Evolutionary conservation across 2,888 invertebrate genomes (phyloP).

Genomic region (Pandemis heparana): DNA sequence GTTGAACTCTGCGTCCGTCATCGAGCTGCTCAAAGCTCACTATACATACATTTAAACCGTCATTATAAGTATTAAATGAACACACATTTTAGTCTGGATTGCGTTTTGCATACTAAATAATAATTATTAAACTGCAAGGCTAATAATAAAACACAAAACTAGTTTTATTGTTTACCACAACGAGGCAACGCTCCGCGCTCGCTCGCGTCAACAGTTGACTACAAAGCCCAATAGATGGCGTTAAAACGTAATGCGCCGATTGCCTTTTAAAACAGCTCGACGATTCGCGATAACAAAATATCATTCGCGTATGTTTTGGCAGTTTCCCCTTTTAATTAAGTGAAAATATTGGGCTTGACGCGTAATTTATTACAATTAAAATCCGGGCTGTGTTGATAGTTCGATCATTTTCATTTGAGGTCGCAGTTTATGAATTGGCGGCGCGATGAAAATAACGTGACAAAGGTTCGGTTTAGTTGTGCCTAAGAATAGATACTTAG

Average conservation of each 20-base stretch:
- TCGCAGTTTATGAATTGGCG: not conserved
- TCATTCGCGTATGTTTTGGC: conserved; percentile 67
- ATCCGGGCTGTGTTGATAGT: conserved; percentile 27
- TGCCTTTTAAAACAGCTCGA: conserved; percentile 52
- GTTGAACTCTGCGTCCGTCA: not conserved
- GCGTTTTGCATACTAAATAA: not conserved
- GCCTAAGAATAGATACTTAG: too few relatives aligned
- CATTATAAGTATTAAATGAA: not conserved
- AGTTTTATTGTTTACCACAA: not conserved
- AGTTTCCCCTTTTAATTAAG: conserved; percentile 74
- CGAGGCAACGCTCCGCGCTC: not conserved
- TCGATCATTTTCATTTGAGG: conserved; percentile 4
- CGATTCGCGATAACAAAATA: conserved; percentile 47
- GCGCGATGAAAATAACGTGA: too few relatives aligned
- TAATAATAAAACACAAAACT: not conserved
- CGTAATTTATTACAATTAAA: conserved; percentile 43
- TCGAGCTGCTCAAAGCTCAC: not conserved
- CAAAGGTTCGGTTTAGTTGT: too few relatives aligned
- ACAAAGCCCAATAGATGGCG: conserved; percentile 63
- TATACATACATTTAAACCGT: not conserved
- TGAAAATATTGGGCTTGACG: conserved; percentile 60
- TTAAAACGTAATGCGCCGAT: conserved; percentile 56
- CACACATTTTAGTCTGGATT: not conserved
- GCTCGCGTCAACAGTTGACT: conserved; percentile 9
- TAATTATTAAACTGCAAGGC: not conserved